phyloP scores from a whole-genome alignment of 2,888 invertebrate species.

The Rambutsinella grinnellia region DNA sequence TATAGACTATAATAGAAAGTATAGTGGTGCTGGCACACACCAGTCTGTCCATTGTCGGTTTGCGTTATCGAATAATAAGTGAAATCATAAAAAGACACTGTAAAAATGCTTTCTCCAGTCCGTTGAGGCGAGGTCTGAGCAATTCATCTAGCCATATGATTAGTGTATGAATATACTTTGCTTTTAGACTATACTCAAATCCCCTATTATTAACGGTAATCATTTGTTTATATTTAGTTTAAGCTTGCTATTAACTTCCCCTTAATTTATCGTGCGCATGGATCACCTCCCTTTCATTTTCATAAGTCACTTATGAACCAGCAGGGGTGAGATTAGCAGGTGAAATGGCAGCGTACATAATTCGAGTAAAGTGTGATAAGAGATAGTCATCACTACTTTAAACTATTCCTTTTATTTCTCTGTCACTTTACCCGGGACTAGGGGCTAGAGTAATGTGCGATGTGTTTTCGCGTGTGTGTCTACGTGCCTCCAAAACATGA shows the following conservation, averaged over 20 bases:
- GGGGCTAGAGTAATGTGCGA: too few species aligned
- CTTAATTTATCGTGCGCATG: conserved; percentile 17
- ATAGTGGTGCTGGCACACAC: not conserved
- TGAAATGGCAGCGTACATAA: conserved; percentile 25
- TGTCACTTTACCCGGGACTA: not conserved
- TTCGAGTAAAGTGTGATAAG: conserved; percentile 20
- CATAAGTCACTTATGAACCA: not conserved
- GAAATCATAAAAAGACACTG: conserved; percentile 26
- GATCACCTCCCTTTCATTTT: not conserved
- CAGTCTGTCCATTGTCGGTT: conserved; percentile 32
- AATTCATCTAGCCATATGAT: too few species aligned
- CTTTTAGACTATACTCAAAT: too few species aligned
- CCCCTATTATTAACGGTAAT: too few species aligned
- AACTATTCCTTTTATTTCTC: conserved; percentile 7
- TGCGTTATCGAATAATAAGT: conserved; percentile 34
- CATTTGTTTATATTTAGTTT: too few species aligned
- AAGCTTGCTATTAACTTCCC: conserved; percentile 17
- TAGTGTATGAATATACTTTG: too few species aligned
- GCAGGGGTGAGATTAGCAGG: conserved; percentile 1
- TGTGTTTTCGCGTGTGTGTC: conserved; percentile 11
- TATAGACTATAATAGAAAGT: conserved; percentile 23
- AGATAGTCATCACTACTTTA: conserved; percentile 4
- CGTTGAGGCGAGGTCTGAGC: too few species aligned
- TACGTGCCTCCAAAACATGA: too few species aligned
- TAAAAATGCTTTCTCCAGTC: too few species aligned